Evolutionary conservation across 2,797 vertebrate species (phyloP).

Genomic region (Rhinatrema bivittatum): DNA sequence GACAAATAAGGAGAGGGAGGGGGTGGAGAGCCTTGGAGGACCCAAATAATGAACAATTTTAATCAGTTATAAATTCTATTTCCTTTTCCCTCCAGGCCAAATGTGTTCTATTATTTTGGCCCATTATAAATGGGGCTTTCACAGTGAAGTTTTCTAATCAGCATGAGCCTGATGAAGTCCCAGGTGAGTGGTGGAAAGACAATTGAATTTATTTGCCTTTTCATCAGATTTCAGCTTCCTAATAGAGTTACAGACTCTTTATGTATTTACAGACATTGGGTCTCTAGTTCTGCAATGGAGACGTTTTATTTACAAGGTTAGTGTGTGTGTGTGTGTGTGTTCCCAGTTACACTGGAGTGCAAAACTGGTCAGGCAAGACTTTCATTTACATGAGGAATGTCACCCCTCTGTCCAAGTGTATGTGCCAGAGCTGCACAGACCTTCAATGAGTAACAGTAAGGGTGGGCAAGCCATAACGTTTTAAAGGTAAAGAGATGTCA

Average conservation of each 20-base stretch:
- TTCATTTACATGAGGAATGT: too few species aligned
- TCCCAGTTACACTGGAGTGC: too few species aligned
- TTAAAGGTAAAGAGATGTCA: too few species aligned
- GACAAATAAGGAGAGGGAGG: slow-evolving; percentile 41
- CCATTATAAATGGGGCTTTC: slow-evolving; percentile 66
- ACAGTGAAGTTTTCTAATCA: slow-evolving; percentile 63
- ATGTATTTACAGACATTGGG: slow-evolving; percentile 35
- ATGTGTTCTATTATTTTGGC: slow-evolving; percentile 52
- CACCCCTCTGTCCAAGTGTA: too few species aligned
- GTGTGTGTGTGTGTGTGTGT: background rate
- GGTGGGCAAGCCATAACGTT: too few species aligned
- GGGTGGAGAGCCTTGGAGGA: too few species aligned
- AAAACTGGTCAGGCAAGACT: too few species aligned
- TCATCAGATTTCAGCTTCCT: slow-evolving; percentile 65
- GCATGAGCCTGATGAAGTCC: slow-evolving; percentile 55
- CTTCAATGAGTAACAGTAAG: too few species aligned
- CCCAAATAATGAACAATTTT: slow-evolving; percentile 63
- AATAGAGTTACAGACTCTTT: slow-evolving; percentile 43
- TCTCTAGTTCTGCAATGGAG: slow-evolving; percentile 36
- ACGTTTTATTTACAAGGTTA: slow-evolving; percentile 13
- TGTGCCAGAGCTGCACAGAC: too few species aligned
- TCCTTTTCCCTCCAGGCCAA: slow-evolving; percentile 48
- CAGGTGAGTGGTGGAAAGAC: slow-evolving; percentile 52
- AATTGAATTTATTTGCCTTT: slow-evolving; percentile 47
- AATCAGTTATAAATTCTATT: slow-evolving; percentile 49